These are phyloP conservation scores for Acrocephalus scirpaceus DNA, from an alignment of 2,797 vertebrate species.

Conservation along the genomic window DNA sequence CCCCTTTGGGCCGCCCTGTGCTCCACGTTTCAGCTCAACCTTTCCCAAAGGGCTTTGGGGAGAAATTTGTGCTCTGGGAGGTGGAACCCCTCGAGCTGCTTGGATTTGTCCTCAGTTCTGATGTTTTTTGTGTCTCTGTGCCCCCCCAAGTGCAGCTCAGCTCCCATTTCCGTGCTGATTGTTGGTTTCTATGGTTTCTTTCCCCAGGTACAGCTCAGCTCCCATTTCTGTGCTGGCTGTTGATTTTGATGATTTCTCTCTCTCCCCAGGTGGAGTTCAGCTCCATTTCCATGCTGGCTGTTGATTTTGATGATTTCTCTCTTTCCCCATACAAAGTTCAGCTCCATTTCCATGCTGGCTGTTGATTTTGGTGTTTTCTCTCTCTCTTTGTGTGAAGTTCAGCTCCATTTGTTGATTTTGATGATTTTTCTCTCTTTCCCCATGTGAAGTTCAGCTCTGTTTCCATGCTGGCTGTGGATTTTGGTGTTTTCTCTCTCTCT, in stretches of 20 bases:
- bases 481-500: neutral
- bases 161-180: neutral
- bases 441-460: neutral
- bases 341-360: neutral
- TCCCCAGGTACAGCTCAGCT: no score
- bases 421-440: neutral
- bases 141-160: no score
- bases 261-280: no score
- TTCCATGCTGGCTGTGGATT: neutral
- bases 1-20: neutral
- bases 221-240: no score
- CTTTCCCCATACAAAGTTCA: neutral
- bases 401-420: neutral
- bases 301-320: neutral
- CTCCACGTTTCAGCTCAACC: rapidly evolving
- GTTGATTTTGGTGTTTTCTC: neutral
- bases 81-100: rapidly evolving
- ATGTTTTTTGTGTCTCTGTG: neutral
- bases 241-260: no score
- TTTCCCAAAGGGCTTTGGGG: rapidly evolving
- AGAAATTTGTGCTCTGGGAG: neutral
- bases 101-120: rapidly evolving
- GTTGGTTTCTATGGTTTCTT: neutral
- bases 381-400: rapidly evolving
- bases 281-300: no score